These are phyloP conservation scores for Ganaspis sp. DNA, from an alignment of 1,140 invertebrate genomes.

Conservation along the genomic window DNA sequence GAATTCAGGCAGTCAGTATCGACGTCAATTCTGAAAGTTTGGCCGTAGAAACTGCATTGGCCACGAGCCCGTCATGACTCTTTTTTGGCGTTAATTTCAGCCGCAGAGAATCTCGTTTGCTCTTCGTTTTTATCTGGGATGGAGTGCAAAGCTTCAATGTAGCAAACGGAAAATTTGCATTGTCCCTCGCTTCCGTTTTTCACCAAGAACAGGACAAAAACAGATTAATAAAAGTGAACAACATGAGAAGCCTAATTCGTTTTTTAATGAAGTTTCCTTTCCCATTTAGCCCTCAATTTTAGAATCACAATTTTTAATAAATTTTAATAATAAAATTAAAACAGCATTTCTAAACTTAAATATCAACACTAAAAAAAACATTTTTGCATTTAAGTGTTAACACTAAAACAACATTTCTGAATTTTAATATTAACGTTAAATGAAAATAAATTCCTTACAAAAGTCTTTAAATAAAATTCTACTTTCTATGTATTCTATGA, in stretches of 20 bases:
- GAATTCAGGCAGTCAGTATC: constrained; percentile 21
- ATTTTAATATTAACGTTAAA: no score
- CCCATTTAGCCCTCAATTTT: no score
- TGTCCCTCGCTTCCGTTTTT: background rate
- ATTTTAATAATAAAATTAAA: no score
- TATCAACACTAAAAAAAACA: no score
- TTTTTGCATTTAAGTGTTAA: no score
- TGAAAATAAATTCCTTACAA: no score
- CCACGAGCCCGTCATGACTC: constrained; percentile 13
- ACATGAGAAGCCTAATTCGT: background rate
- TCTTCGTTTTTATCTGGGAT: background rate
- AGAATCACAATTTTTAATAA: no score
- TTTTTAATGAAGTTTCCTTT: no score
- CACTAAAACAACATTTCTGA: no score
- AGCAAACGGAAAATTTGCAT: constrained; percentile 17
- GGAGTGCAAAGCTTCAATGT: background rate
- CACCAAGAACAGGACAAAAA: background rate
- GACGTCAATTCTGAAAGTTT: constrained; percentile 17
- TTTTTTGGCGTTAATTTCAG: constrained; percentile 27
- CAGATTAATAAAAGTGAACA: constrained; percentile 3
- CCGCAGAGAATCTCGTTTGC: constrained; percentile 11
- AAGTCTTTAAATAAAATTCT: no score
- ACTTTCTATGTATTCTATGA: no score
- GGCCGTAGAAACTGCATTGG: constrained; percentile 15
- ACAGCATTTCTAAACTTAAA: no score